Conservation (phyloP, 2,888 invertebrate species). For the Stegana nigrithorax region DNA sequence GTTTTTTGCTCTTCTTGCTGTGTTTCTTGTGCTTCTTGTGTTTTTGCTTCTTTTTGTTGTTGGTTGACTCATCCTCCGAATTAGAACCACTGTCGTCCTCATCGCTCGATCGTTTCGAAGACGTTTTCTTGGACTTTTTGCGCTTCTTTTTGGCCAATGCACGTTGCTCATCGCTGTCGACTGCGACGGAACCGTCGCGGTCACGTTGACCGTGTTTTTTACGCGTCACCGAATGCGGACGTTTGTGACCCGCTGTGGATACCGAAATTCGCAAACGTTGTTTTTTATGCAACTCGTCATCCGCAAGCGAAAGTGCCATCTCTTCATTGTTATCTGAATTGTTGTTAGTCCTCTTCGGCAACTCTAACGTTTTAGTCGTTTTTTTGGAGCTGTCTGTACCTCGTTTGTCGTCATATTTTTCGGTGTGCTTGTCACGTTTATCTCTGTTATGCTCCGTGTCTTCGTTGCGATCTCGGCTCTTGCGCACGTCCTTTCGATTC, state of each 20-base stretch:
- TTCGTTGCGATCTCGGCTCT: conserved; percentile 31
- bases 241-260: conserved; percentile 29
- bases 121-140: conserved; percentile 69
- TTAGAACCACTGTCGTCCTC: conserved; percentile 73
- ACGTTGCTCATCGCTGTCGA: conserved; percentile 62
- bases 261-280: not conserved
- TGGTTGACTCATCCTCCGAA: conserved; percentile 76
- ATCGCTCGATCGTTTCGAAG: conserved; percentile 63
- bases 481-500: conserved; percentile 29
- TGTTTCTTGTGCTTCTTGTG: conserved; percentile 85
- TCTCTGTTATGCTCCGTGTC: too few relatives aligned
- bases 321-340: conserved; percentile 32
- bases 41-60: conserved; percentile 84
- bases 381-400: not conserved
- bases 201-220: conserved; percentile 32
- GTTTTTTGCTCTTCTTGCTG: conserved; percentile 81
- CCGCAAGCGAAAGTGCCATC: conserved; percentile 29
- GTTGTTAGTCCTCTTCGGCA: not conserved
- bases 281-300: conserved; percentile 23
- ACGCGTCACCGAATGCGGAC: conserved; percentile 37
- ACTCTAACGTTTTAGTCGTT: not conserved
- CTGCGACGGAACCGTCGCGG: conserved; percentile 69
- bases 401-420: not conserved
- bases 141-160: conserved; percentile 70
- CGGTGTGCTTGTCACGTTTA: not conserved